A percentile compares a stretch with the other conserved stretches of the same genome.
Conservation (phyloP, 2,113 vertebrate genomes). For the Himantopus leucocephalus region DNA sequence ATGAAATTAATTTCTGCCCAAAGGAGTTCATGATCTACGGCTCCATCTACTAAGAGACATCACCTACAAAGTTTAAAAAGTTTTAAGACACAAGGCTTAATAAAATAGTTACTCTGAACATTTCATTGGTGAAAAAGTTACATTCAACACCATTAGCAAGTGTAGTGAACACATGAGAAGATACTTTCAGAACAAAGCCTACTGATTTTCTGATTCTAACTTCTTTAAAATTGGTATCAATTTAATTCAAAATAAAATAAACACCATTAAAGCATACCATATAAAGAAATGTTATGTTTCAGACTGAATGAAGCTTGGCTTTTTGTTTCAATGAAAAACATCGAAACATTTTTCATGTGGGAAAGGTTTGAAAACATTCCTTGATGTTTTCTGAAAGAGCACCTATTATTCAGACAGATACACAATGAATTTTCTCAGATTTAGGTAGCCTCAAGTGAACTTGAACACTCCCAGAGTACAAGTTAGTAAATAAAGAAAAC, state of each 20-base stretch:
- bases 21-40: not conserved
- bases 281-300: not conserved
- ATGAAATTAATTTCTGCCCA: not conserved
- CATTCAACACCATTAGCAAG: not conserved
- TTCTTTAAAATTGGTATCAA: not conserved
- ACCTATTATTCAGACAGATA: not conserved
- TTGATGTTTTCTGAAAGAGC: not conserved
- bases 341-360: not conserved
- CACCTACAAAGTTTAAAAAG: not conserved
- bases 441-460: not conserved
- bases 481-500: not conserved
- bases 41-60: not conserved
- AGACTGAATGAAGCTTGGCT: not conserved
- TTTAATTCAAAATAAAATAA: not conserved
- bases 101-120: not conserved
- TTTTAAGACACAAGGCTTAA: not conserved
- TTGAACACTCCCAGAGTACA: not conserved
- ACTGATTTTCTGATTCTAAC: not conserved
- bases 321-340: not conserved
- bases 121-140: not conserved
- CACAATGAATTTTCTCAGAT: not conserved
- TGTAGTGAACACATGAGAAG: accelerated
- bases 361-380: not conserved
- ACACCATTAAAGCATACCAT: not conserved
- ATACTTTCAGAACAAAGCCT: not conserved